Conservation (phyloP, 2,888 invertebrate genomes). For the Callyntrura guangdongensis region DNA sequence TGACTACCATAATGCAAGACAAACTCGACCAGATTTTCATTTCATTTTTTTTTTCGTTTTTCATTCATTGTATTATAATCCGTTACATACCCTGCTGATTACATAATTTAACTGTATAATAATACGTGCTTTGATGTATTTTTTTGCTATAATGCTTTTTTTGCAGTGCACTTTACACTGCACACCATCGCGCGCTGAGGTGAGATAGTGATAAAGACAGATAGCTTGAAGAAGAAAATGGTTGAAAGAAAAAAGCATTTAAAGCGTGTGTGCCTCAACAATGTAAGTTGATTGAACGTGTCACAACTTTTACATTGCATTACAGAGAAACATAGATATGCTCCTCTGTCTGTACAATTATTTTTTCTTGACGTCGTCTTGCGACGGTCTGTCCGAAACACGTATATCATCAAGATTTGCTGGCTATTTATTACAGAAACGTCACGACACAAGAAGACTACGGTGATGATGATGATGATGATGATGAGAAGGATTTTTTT, state of each 20-base stretch:
- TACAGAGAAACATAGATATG: neutral
- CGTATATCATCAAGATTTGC: slow-evolving; percentile 2
- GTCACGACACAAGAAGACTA: slow-evolving; percentile 8
- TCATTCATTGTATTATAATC: slow-evolving; percentile 6
- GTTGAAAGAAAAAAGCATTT: slow-evolving; percentile 2
- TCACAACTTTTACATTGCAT: slow-evolving; percentile 14
- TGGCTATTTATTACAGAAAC: slow-evolving; percentile 33
- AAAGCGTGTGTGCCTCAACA: slow-evolving; percentile 31
- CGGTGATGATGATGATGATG: neutral
- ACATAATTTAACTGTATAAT: slow-evolving; percentile 21
- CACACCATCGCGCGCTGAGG: neutral
- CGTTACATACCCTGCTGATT: slow-evolving; percentile 12
- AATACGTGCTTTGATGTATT: neutral
- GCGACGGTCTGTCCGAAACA: neutral
- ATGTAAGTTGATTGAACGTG: slow-evolving; percentile 22
- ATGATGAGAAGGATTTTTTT: neutral
- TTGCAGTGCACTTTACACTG: neutral
- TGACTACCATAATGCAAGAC: neutral
- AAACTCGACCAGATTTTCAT: neutral
- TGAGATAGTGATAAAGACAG: neutral
- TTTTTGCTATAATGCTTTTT: slow-evolving; percentile 22
- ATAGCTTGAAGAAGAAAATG: neutral
- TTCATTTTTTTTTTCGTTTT: slow-evolving; percentile 17
- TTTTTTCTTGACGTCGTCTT: neutral
- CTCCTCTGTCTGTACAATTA: neutral